phyloP scores from a whole-genome alignment of 2,797 vertebrate genomes.

The Manis pentadactyla region DNA sequence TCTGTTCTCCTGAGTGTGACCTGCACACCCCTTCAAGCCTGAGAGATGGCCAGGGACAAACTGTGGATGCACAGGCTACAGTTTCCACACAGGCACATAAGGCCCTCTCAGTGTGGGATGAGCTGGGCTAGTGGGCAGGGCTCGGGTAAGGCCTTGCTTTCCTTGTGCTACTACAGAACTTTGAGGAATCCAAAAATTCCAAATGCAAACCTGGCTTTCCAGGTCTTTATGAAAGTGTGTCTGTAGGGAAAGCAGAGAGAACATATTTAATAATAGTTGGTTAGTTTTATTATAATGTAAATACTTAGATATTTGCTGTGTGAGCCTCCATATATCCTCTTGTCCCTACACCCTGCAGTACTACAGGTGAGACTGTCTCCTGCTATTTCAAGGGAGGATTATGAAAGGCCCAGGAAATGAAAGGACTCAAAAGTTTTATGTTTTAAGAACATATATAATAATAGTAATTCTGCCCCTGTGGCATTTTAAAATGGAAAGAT shows the following conservation, averaged over 20 bases:
- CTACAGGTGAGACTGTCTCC: neutral
- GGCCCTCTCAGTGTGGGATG: too few species aligned
- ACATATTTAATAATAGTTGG: neutral
- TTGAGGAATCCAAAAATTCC: neutral
- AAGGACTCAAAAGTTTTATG: neutral
- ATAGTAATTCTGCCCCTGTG: neutral
- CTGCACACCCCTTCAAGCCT: neutral
- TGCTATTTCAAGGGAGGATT: neutral
- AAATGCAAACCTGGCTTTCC: neutral
- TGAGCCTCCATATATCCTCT: neutral
- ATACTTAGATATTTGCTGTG: neutral
- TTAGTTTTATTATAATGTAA: neutral
- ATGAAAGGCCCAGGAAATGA: neutral
- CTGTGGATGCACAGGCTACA: neutral
- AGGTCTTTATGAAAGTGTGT: neutral
- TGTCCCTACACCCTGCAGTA: neutral
- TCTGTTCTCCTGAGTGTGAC: neutral
- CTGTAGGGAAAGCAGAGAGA: neutral
- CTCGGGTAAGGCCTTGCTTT: neutral
- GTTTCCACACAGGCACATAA: neutral
- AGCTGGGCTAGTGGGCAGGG: neutral
- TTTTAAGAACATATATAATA: neutral
- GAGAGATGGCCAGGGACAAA: neutral
- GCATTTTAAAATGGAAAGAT: neutral
- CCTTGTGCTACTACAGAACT: neutral